Evolutionary conservation across 2,797 vertebrate species (phyloP).

Genomic region (Strix occidentalis): DNA sequence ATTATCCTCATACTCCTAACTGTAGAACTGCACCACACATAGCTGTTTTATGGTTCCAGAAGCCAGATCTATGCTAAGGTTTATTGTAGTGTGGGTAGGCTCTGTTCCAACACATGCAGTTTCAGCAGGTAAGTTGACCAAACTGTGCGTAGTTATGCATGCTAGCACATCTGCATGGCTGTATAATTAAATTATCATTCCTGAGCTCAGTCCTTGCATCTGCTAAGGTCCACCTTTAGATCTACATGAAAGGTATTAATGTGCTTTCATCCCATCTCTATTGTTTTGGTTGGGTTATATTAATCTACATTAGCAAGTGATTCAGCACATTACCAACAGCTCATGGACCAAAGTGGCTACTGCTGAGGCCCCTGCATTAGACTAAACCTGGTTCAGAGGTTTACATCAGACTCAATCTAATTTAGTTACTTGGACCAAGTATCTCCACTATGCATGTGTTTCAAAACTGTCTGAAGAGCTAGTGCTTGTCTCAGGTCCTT

Average conservation of each 20-base stretch:
- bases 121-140: neutral
- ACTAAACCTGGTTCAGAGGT: neutral
- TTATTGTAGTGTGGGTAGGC: neutral
- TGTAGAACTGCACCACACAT: neutral
- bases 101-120: neutral
- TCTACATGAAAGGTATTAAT: fast-evolving
- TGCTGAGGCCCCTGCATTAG: neutral
- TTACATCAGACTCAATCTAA: neutral
- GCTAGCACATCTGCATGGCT: neutral
- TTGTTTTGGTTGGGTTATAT: neutral
- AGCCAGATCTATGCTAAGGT: neutral
- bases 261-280: neutral
- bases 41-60: neutral
- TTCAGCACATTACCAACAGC: neutral
- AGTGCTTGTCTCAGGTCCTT: neutral
- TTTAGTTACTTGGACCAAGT: neutral
- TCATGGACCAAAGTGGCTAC: neutral
- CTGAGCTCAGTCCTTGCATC: neutral
- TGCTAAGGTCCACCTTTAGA: neutral
- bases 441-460: too few species aligned
- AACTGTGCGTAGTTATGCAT: neutral
- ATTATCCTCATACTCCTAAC: neutral
- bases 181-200: neutral
- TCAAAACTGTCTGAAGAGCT: neutral
- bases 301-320: neutral